phyloP scores from a whole-genome alignment of 2,113 vertebrate genomes.

The Amblyopsis rosae region DNA sequence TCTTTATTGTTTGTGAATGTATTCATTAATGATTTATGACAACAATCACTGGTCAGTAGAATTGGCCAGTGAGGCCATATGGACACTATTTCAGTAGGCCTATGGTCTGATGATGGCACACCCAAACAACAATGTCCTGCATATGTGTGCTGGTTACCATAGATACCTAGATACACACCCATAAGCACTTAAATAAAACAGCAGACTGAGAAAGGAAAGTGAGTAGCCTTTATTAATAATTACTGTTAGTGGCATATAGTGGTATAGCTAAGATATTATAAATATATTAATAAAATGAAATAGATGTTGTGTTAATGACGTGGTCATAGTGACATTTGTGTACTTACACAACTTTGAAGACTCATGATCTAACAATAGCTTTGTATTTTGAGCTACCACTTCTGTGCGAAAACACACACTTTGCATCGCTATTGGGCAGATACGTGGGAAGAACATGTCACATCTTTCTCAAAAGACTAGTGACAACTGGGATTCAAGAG shows the following conservation, averaged over 20 bases:
- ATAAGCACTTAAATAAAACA: slow-evolving; percentile 47
- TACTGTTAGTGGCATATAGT: too few species aligned
- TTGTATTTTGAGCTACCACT: slow-evolving; percentile 31
- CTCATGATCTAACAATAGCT: slow-evolving; percentile 30
- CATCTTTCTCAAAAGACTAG: slow-evolving; percentile 33
- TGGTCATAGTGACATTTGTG: slow-evolving; percentile 16
- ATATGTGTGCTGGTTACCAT: slow-evolving; percentile 58
- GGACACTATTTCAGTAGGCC: slow-evolving; percentile 53
- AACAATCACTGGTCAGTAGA: slow-evolving; percentile 33
- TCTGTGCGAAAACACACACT: slow-evolving; percentile 42
- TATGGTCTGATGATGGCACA: slow-evolving; percentile 38
- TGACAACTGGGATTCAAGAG: slow-evolving; percentile 22
- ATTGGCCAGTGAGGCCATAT: slow-evolving; percentile 46
- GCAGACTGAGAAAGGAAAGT: slow-evolving; percentile 11
- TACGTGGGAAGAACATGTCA: slow-evolving; percentile 26
- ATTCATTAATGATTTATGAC: slow-evolving; percentile 6
- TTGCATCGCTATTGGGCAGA: slow-evolving; percentile 20
- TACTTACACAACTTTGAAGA: background rate
- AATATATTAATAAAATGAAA: background rate
- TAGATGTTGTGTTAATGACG: background rate
- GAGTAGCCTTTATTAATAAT: background rate
- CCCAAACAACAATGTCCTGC: slow-evolving; percentile 43
- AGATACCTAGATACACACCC: slow-evolving; percentile 49
- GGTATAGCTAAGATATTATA: background rate
- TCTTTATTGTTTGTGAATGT: background rate